Percentiles rank a stretch among this genome's conserved stretches.
phyloP scores from a whole-genome alignment of 2,888 invertebrate genomes.

The Masnerella sp. region DNA sequence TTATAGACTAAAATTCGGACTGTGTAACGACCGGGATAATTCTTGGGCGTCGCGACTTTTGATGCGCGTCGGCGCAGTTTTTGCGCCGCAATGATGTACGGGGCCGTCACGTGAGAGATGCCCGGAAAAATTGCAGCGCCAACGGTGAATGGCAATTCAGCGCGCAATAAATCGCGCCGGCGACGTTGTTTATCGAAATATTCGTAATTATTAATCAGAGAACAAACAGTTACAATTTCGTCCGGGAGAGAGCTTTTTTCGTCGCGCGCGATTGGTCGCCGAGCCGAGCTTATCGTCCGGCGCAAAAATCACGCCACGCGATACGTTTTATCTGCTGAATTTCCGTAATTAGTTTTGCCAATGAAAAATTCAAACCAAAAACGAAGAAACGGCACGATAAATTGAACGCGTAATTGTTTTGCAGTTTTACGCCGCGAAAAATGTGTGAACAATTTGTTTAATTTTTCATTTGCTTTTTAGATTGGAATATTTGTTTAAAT shows the following conservation, averaged over 20 bases:
- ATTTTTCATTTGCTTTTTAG: too few species aligned
- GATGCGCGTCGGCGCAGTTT: slow-evolving; percentile 20
- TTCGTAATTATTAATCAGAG: slow-evolving; percentile 24
- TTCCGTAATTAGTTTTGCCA: too few species aligned
- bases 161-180: slow-evolving; percentile 18
- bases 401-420: too few species aligned
- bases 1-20: too few species aligned
- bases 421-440: too few species aligned
- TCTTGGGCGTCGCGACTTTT: slow-evolving; percentile 22
- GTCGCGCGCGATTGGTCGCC: neutral
- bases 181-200: slow-evolving; percentile 15
- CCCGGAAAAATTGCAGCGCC: slow-evolving; percentile 19
- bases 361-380: too few species aligned
- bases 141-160: slow-evolving; percentile 23
- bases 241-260: neutral
- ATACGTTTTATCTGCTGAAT: too few species aligned
- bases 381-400: too few species aligned
- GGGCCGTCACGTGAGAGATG: neutral
- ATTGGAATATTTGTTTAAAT: too few species aligned
- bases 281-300: neutral
- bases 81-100: slow-evolving; percentile 22
- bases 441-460: too few species aligned
- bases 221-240: slow-evolving; percentile 1
- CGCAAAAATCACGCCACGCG: too few species aligned
- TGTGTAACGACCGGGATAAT: slow-evolving; percentile 38